These are phyloP conservation scores for Martes martes DNA, from an alignment of 2,113 vertebrate species.

Conservation along the genomic window DNA sequence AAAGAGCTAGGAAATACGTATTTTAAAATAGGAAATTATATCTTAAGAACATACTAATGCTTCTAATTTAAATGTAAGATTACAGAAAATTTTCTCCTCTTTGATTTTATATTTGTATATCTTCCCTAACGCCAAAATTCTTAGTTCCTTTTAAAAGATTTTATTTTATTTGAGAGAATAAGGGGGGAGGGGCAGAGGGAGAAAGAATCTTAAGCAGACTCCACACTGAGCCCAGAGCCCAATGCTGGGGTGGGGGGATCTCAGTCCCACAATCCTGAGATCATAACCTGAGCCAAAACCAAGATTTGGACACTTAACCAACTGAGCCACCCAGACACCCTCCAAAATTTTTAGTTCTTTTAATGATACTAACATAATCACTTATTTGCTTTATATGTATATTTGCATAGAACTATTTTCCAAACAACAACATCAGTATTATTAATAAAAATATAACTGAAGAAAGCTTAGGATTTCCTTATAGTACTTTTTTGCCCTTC, in stretches of 20 bases:
- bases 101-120: conserved; percentile 1
- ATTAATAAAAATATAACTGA: neutral
- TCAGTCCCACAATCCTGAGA: neutral
- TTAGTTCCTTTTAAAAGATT: neutral
- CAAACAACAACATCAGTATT: neutral
- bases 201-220: neutral
- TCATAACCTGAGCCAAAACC: neutral
- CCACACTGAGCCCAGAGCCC: neutral
- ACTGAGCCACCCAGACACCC: neutral
- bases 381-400: neutral
- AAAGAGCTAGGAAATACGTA: neutral
- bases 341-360: neutral
- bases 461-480: neutral
- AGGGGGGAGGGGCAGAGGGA: neutral
- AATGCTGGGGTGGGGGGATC: too few species aligned
- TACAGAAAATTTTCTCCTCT: neutral
- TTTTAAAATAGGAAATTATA: neutral
- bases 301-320: neutral
- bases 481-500: neutral
- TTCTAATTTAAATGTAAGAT: neutral
- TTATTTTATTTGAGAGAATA: neutral
- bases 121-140: neutral
- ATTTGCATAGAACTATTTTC: neutral
- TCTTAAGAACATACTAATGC: neutral
- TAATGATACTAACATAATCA: neutral